These are phyloP conservation scores for Lasius fuliginosus DNA, from an alignment of 2,888 invertebrate genomes.

Conservation along the genomic window DNA sequence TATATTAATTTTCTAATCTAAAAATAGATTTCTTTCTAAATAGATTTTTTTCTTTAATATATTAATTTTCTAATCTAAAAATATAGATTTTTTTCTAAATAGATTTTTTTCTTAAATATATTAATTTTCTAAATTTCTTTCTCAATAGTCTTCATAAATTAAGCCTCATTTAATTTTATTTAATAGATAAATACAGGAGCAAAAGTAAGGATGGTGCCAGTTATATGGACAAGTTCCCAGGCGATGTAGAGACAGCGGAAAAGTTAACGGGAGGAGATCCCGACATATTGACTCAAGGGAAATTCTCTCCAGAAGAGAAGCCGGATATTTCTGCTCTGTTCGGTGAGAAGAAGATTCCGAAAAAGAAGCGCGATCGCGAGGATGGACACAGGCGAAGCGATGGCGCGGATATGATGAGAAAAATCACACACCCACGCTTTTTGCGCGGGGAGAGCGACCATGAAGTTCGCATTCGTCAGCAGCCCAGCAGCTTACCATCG, in stretches of 20 bases:
- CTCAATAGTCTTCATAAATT: neutral
- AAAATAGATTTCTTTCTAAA: neutral
- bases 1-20: too few relatives aligned
- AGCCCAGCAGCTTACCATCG: constrained; percentile 83
- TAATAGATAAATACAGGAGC: constrained; percentile 88
- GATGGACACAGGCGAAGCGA: constrained; percentile 75
- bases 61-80: too few relatives aligned
- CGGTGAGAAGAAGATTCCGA: constrained; percentile 86
- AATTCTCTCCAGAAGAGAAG: constrained; percentile 87
- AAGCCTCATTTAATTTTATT: constrained; percentile 24
- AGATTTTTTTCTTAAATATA: neutral
- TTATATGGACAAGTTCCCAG: constrained; percentile 93
- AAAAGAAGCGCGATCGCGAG: constrained; percentile 82
- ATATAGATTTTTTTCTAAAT: too few relatives aligned
- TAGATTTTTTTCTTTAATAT: neutral
- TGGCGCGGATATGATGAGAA: constrained; percentile 74
- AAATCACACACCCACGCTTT: constrained; percentile 87
- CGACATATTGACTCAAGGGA: constrained; percentile 90
- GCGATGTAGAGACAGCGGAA: constrained; percentile 92
- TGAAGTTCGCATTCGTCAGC: constrained; percentile 89
- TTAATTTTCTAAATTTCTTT: neutral
- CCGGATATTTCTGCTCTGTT: constrained; percentile 87
- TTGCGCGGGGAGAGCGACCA: constrained; percentile 87
- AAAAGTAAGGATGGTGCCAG: constrained; percentile 88
- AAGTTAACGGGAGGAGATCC: constrained; percentile 91